phyloP scores from a whole-genome alignment of 2,113 vertebrate genomes.

The Oceanites oceanicus region DNA sequence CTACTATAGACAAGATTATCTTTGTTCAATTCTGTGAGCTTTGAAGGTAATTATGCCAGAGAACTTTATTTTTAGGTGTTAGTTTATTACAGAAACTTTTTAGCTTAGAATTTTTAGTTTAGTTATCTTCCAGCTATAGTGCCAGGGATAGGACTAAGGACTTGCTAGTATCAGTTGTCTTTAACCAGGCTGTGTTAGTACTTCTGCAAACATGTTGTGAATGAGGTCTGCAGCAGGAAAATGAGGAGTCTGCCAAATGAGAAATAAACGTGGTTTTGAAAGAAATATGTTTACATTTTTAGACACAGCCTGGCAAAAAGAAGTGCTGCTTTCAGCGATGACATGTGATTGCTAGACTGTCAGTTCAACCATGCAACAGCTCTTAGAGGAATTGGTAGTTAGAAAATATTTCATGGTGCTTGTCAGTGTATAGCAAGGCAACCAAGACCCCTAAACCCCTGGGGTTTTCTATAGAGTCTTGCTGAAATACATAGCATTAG shows the following conservation, averaged over 20 bases:
- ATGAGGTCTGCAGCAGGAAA: not conserved
- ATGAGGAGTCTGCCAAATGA: not conserved
- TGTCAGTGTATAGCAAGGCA: not conserved
- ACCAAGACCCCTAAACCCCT: not conserved
- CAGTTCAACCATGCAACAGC: not conserved
- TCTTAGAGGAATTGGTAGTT: not conserved
- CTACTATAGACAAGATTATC: not conserved
- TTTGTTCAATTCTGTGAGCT: not conserved
- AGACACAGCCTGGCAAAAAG: not conserved
- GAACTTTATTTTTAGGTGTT: not conserved
- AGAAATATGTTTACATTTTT: not conserved
- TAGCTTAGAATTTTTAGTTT: not conserved
- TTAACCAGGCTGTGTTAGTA: not conserved
- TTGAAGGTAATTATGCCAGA: not conserved
- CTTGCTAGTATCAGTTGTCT: not conserved
- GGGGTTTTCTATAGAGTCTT: not conserved
- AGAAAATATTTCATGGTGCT: not conserved
- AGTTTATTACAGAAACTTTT: not conserved
- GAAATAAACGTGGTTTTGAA: not conserved
- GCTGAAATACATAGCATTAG: not conserved
- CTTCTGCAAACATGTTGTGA: not conserved
- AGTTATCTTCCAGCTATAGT: not conserved
- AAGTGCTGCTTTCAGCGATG: not conserved
- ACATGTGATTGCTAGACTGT: not conserved
- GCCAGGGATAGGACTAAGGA: not conserved